Evolutionary conservation across 2,797 vertebrate genomes (phyloP).

Genomic region (Gobio occitaniae): DNA sequence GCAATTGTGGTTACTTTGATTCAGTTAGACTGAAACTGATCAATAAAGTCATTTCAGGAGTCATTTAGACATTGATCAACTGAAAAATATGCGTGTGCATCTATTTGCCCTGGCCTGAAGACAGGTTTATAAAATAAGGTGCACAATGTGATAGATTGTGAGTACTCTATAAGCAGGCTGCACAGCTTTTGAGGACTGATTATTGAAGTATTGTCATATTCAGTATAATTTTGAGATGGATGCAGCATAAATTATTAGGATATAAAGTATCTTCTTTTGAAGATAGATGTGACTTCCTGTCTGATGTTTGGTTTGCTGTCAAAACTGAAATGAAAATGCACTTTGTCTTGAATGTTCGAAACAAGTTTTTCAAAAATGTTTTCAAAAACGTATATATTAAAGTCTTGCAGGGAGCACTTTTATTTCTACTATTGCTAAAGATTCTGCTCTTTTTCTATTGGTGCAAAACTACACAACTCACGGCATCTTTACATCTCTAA

Average conservation of each 20-base stretch:
- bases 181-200: neutral
- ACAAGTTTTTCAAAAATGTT: conserved; percentile 15
- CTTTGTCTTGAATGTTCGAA: conserved; percentile 11
- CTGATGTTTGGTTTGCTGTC: conserved; percentile 5
- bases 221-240: neutral
- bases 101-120: neutral
- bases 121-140: conserved; percentile 24
- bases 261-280: conserved; percentile 1
- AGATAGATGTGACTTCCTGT: conserved; percentile 11
- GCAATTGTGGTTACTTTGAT: conserved; percentile 35
- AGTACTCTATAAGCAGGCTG: neutral
- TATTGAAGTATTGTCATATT: neutral
- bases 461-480: conserved; percentile 4
- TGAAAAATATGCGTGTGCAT: neutral
- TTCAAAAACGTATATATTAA: neutral
- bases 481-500: conserved; percentile 16
- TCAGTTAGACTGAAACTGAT: conserved; percentile 47
- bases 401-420: neutral
- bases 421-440: neutral
- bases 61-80: conserved; percentile 42
- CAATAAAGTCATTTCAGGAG: conserved; percentile 38
- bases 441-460: neutral
- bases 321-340: conserved; percentile 16
- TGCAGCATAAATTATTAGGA: conserved; percentile 2
- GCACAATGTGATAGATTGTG: neutral